A percentile compares a stretch with the other conserved stretches of the same genome.
Evolutionary conservation across 2,797 vertebrate species (phyloP).

Genomic region (Coregonus sp.): DNA sequence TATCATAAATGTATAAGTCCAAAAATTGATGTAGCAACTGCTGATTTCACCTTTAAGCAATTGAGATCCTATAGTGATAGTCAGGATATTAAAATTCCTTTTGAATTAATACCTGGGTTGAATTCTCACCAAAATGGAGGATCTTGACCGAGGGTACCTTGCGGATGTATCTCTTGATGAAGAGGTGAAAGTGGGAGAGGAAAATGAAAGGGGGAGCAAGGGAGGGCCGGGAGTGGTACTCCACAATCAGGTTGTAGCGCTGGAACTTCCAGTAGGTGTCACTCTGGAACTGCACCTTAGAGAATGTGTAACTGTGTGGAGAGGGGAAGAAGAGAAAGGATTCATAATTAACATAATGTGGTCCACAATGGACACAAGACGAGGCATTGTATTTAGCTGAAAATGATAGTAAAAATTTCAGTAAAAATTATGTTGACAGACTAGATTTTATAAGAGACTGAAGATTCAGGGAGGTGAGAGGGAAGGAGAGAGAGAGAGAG

Average conservation of each 20-base stretch:
- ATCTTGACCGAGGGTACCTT: slow-evolving; percentile 70
- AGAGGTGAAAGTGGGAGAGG: slow-evolving; percentile 83
- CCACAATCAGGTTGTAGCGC: slow-evolving; percentile 87
- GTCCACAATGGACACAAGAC: not conserved
- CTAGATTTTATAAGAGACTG: not conserved
- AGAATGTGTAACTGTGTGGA: slow-evolving; percentile 82
- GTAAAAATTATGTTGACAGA: too few relatives aligned
- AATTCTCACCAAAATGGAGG: slow-evolving; percentile 82
- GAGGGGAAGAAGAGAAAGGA: not conserved
- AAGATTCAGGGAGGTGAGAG: not conserved
- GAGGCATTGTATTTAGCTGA: not conserved
- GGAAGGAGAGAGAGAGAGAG: not conserved
- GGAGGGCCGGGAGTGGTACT: slow-evolving; percentile 85
- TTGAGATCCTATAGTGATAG: not conserved
- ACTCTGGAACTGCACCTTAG: slow-evolving; percentile 85
- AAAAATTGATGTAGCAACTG: too few relatives aligned
- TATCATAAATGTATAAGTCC: too few relatives aligned
- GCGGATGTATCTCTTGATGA: slow-evolving; percentile 75
- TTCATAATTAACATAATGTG: not conserved
- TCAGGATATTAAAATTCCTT: not conserved
- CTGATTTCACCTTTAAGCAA: not conserved
- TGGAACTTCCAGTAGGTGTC: slow-evolving; percentile 93
- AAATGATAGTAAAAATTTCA: too few relatives aligned
- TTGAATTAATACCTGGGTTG: not conserved
- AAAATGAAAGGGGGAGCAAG: slow-evolving; percentile 89